These are phyloP conservation scores for Musca domestica DNA, from an alignment of 1,140 invertebrate genomes.

Conservation along the genomic window DNA sequence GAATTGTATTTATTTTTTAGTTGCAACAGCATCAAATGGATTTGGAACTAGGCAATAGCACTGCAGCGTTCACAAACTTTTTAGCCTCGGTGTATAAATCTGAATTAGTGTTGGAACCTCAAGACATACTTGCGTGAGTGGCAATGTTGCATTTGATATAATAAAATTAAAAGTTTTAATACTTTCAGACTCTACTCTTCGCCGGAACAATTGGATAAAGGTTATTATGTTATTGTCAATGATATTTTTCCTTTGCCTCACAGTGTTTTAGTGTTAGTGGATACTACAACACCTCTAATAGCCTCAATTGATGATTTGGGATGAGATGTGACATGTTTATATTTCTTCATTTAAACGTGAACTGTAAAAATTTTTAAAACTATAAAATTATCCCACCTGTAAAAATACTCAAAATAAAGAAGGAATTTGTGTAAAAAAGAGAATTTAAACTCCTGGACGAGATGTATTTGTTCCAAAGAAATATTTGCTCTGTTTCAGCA, in stretches of 20 bases:
- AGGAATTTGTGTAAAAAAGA: too few relatives aligned
- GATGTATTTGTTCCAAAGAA: too few relatives aligned
- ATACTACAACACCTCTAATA: constrained; percentile 63
- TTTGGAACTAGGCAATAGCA: constrained; percentile 46
- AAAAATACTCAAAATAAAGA: not conserved
- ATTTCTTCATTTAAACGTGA: not conserved
- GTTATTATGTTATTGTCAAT: constrained; percentile 60
- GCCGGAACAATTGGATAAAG: constrained; percentile 56
- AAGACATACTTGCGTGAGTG: constrained; percentile 59
- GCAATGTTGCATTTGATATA: not conserved
- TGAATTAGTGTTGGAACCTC: constrained; percentile 56
- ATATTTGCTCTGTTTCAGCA: too few relatives aligned
- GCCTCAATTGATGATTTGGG: constrained; percentile 37
- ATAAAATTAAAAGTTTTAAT: constrained; percentile 19
- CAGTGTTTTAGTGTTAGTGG: constrained; percentile 62
- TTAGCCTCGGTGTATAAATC: constrained; percentile 54
- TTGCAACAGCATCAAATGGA: constrained; percentile 28
- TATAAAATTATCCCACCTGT: not conserved
- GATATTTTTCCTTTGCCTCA: constrained; percentile 61
- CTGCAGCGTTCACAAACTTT: constrained; percentile 51
- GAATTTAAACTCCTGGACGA: too few relatives aligned
- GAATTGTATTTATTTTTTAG: not conserved
- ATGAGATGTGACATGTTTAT: not conserved
- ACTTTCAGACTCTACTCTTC: constrained; percentile 61
- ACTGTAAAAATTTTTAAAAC: not conserved